Conservation (phyloP, 2,797 vertebrate species). For the Manis pentadactyla region DNA sequence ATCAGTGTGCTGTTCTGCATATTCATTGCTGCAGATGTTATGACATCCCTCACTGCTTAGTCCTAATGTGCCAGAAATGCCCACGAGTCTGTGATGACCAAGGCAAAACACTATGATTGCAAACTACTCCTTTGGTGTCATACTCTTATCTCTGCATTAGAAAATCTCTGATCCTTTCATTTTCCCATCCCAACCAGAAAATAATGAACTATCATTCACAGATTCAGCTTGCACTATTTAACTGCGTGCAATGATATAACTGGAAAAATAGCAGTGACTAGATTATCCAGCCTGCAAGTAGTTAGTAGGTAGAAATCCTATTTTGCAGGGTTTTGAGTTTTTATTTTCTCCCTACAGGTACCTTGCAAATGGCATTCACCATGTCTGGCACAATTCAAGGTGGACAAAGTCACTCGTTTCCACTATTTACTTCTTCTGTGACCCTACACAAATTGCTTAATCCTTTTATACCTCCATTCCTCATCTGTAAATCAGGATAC, state of each 20-base stretch:
- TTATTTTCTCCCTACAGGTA: neutral
- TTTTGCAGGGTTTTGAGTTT: neutral
- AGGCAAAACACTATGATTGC: rapidly evolving
- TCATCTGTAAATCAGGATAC: neutral
- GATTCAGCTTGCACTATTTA: too few species aligned
- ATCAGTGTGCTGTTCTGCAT: rapidly evolving
- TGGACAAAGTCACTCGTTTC: rapidly evolving
- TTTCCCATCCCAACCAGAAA: neutral
- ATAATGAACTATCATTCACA: neutral
- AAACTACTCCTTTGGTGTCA: neutral
- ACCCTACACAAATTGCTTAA: neutral
- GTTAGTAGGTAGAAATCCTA: rapidly evolving
- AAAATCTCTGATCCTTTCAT: neutral
- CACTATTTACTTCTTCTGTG: rapidly evolving
- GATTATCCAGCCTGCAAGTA: rapidly evolving
- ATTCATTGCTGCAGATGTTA: neutral
- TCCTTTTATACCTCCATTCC: neutral
- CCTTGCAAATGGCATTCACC: neutral
- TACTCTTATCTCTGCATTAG: neutral
- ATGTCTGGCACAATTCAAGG: rapidly evolving
- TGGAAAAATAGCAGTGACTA: neutral
- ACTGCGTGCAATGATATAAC: neutral
- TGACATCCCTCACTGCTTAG: neutral
- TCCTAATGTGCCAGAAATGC: rapidly evolving
- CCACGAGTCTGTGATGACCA: rapidly evolving